A percentile compares a stretch with the other conserved stretches of the same genome.
phyloP scores from a whole-genome alignment of 2,113 vertebrate species.

The Pterocles gutturalis region DNA sequence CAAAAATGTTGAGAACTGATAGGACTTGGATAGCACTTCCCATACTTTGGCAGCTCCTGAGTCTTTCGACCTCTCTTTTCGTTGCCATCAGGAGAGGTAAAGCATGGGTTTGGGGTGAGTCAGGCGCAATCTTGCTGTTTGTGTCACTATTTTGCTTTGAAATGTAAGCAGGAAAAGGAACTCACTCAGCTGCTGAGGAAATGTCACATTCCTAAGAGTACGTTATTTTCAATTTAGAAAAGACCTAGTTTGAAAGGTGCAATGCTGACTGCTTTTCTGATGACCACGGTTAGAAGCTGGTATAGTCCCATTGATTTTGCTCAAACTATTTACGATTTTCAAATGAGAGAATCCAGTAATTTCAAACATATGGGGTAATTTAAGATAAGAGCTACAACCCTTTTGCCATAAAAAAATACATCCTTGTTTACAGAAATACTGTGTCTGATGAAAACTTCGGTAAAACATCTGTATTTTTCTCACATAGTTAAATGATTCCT shows the following conservation, averaged over 20 bases:
- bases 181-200: background rate
- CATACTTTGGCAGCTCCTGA: background rate
- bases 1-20: background rate
- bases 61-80: background rate
- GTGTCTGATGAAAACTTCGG: slow-evolving; percentile 16
- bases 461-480: slow-evolving; percentile 48
- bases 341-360: background rate
- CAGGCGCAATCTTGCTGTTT: background rate
- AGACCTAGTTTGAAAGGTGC: background rate
- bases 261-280: background rate
- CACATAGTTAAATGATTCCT: slow-evolving; percentile 66
- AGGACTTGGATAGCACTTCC: background rate
- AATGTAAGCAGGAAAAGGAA: background rate
- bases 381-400: background rate
- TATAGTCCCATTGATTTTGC: background rate
- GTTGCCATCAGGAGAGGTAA: background rate
- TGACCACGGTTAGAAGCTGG: background rate
- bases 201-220: background rate
- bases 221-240: slow-evolving; percentile 27
- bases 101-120: background rate
- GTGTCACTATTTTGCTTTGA: background rate
- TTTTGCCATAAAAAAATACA: slow-evolving; percentile 34
- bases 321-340: background rate
- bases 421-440: slow-evolving; percentile 2
- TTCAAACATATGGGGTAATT: background rate